Conservation (phyloP, 2,797 vertebrate species). For the Spondyliosoma cantharus region DNA sequence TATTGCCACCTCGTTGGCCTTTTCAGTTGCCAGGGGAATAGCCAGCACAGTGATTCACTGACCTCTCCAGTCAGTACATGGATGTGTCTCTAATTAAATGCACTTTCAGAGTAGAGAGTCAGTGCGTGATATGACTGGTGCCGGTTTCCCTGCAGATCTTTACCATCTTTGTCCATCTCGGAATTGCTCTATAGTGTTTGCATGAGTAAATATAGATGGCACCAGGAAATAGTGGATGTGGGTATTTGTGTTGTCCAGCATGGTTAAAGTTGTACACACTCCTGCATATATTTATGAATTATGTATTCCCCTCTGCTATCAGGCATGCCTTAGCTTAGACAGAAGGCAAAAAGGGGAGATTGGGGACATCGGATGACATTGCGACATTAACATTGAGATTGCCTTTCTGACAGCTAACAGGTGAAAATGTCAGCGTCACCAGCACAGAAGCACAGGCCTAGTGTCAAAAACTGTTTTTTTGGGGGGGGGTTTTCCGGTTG, state of each 20-base stretch:
- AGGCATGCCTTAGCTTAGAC: conserved; percentile 23
- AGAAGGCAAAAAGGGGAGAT: conserved; percentile 54
- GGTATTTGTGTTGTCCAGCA: conserved; percentile 22
- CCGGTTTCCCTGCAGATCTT: conserved; percentile 23
- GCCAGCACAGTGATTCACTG: conserved; percentile 36
- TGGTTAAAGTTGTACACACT: conserved; percentile 28
- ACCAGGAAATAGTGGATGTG: conserved; percentile 32
- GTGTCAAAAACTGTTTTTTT: neutral
- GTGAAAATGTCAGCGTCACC: conserved; percentile 15
- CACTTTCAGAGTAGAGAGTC: conserved; percentile 36
- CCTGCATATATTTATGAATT: conserved; percentile 64
- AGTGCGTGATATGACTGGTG: conserved; percentile 20
- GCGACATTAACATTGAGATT: conserved; percentile 14
- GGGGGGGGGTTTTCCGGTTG: conserved; percentile 12
- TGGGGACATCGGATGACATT: conserved; percentile 41
- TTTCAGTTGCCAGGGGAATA: conserved; percentile 67
- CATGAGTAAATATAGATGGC: conserved; percentile 42
- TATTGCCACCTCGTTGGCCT: conserved; percentile 69
- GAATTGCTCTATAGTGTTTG: conserved; percentile 24
- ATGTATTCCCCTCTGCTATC: conserved; percentile 56
- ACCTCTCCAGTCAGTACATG: conserved; percentile 54
- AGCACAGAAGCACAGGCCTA: neutral
- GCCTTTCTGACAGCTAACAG: conserved; percentile 16
- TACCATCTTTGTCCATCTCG: conserved; percentile 1
- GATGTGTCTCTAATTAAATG: conserved; percentile 52